These are phyloP conservation scores for Drosophila sproati DNA, from an alignment of 1,140 invertebrate genomes.

Conservation along the genomic window DNA sequence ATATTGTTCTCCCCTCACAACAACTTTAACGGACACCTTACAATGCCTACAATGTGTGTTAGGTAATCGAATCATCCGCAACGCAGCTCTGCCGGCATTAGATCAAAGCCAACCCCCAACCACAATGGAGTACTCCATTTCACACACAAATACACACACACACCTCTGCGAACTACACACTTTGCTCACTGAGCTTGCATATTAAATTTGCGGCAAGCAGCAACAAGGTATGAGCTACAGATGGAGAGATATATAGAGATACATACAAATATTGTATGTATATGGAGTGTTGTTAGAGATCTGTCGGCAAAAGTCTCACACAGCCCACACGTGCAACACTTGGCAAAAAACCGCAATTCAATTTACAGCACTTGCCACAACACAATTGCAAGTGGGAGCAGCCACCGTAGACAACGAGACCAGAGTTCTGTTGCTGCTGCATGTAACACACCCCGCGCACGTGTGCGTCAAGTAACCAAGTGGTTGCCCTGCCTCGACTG, in stretches of 20 bases:
- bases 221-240: constrained; percentile 1
- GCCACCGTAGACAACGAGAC: neutral
- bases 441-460: constrained; percentile 11
- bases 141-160: constrained; percentile 5
- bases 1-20: neutral
- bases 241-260: neutral
- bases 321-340: constrained; percentile 7
- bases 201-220: constrained; percentile 23
- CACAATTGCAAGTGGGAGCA: constrained; percentile 24
- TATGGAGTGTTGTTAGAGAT: constrained; percentile 2
- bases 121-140: constrained; percentile 20
- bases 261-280: neutral
- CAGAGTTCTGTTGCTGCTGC: neutral
- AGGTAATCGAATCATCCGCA: constrained; percentile 11
- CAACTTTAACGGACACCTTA: constrained; percentile 3
- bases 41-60: constrained; percentile 13
- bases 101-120: constrained; percentile 27
- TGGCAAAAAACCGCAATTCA: constrained; percentile 24
- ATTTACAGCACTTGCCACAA: constrained; percentile 21
- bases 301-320: constrained; percentile 1
- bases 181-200: constrained; percentile 35
- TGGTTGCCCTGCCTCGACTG: constrained; percentile 17
- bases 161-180: constrained; percentile 10
- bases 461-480: constrained; percentile 27
- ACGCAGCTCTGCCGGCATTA: constrained; percentile 12